Evolutionary conservation across 1,140 invertebrate genomes (phyloP), one percentile per base, ranked within the genome.

Genomic region (Apocrypta bakeri): DNA sequence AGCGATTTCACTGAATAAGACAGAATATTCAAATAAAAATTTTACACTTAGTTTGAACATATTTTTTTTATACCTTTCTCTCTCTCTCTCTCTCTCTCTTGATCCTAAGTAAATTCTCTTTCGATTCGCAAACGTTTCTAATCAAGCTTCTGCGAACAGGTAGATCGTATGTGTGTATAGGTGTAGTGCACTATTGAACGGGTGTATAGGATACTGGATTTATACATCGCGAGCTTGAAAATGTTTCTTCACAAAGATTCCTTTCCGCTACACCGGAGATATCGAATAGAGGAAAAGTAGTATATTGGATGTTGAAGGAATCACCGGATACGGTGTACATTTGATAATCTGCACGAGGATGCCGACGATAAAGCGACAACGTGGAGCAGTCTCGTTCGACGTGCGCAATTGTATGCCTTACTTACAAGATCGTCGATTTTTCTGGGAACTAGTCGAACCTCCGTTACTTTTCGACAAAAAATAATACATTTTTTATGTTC

Each of bases 271-370:
- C 73, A 21, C 29, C 21, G 69, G 69, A n/a, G 40, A 72, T 40
- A 40, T 72, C 33, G 69, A 1, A 40, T 4, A 14, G 25, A 68
- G 25, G 14, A 11, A 9, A 66, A 1, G 63, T 24, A n/a, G 25
- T 66, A 61, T 61, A 61, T 14, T 1, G 1, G 68, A 24, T 17
- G 31, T 61, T 42, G n/a, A n/a, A 21, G 48, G 1, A 61, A 33
- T 64, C 8, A 14, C 56, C 21, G 74, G 17, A 63, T n/a, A 8
- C 21, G n/a, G 24, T 17, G 17, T 37, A 9, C 7, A 77, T 2
- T 64, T 7, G 74, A 77, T 77, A 77, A 77, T 77, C n/a, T 77
- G 31, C 74, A 64, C 37, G 56, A 56, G 31, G 31, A 64, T 61
- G 61, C 21, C 12, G 74, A 64, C 25, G 61, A 37, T 42, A 42